A percentile compares a stretch with the other conserved stretches of the same genome.
phyloP scores from a whole-genome alignment of 2,113 vertebrate species.

The Centropus bengalensis region DNA sequence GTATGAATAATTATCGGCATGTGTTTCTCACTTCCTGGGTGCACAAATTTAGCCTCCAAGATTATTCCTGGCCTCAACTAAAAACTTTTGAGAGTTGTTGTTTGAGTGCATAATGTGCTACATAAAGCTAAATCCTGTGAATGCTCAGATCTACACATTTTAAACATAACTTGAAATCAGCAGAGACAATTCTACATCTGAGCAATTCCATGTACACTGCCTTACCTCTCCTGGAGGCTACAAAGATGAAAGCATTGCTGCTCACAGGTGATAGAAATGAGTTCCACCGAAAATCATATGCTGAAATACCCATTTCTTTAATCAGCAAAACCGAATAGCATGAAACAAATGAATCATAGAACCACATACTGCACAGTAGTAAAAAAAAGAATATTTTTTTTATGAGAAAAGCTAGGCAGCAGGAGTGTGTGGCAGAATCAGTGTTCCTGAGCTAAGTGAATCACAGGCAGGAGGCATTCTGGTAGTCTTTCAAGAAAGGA shows the following conservation, averaged over 20 bases:
- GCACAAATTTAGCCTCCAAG: conserved; percentile 40
- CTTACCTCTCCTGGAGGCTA: neutral
- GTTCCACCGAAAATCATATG: neutral
- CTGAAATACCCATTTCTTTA: neutral
- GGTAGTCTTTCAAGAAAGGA: neutral
- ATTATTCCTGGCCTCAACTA: neutral
- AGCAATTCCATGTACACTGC: neutral
- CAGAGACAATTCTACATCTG: neutral
- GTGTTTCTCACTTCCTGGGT: conserved; percentile 9
- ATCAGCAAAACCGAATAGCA: neutral
- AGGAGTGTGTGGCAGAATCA: neutral
- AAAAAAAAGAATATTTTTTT: neutral
- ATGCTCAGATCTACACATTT: neutral
- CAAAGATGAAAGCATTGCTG: neutral
- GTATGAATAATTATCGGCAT: neutral
- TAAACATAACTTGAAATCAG: neutral
- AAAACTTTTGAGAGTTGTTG: neutral
- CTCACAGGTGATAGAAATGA: neutral
- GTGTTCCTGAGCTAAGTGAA: neutral
- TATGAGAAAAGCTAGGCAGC: neutral
- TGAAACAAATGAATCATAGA: neutral
- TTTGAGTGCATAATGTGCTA: neutral
- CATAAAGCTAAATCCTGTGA: neutral
- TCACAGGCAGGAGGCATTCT: neutral
- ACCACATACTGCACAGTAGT: neutral